Evolutionary conservation across 2,113 vertebrate genomes (phyloP).

Genomic region (Oreotrochilus melanogaster): DNA sequence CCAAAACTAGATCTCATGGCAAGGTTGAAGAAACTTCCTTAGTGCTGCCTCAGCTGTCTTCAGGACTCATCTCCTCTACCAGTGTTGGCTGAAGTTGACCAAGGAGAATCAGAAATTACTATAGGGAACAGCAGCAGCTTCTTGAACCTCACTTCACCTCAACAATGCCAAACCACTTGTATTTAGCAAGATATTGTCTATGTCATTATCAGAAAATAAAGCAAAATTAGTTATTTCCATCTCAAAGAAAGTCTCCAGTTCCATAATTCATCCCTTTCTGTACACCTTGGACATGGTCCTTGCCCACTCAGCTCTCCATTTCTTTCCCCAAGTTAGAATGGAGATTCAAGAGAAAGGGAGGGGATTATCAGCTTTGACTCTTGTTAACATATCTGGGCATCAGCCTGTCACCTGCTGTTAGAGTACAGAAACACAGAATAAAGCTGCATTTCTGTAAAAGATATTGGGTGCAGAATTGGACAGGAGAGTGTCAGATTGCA

Average conservation of each 20-base stretch:
- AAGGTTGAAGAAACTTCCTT: not conserved
- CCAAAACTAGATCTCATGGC: not conserved
- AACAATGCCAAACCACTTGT: not conserved
- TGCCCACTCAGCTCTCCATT: not conserved
- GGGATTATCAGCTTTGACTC: not conserved
- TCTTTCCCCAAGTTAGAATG: not conserved
- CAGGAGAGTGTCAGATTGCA: slow-evolving; percentile 58
- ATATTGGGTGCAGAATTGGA: slow-evolving; percentile 41
- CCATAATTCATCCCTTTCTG: not conserved
- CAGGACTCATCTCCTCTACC: not conserved
- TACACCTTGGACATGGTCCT: not conserved
- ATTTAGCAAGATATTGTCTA: not conserved
- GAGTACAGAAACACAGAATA: slow-evolving; percentile 38
- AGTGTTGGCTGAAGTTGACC: not conserved
- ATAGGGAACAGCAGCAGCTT: not conserved
- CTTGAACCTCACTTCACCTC: not conserved
- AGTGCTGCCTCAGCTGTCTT: not conserved
- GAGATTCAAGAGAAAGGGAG: not conserved
- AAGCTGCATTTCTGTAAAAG: slow-evolving; percentile 41
- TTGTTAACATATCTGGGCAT: slow-evolving; percentile 15
- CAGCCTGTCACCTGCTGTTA: slow-evolving; percentile 46
- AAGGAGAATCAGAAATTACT: not conserved
- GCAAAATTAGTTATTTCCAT: not conserved
- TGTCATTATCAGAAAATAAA: not conserved
- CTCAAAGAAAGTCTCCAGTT: not conserved